Base-by-base conservation (phyloP, 2,888 invertebrate genomes). In the Hemithea aestivaria region DNA sequence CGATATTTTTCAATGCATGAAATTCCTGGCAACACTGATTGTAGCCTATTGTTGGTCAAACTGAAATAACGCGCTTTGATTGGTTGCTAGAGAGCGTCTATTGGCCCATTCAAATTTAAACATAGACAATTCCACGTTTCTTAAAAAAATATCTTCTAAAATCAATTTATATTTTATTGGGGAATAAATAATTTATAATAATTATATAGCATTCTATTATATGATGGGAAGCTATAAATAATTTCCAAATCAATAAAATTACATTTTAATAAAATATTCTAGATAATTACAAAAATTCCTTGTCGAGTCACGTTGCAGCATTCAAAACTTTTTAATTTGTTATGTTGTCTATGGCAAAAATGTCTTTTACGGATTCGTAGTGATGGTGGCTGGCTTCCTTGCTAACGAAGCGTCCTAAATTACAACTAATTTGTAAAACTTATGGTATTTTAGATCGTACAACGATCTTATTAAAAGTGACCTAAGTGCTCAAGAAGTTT, bases 381-480 rank as follows among this genome's bases (percentile, higher is more conserved):
- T 84, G 87, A 85, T 83, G 87, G 87, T 87, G 85, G 87, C 85
- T 84, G 85, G 87, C 85, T 83, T 87, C 76, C 80, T 85, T 81
- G 84, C 81, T 72, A 77, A 77, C 79, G 71, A 81, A 82, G 82
- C 83, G 66, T 81, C 82, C 65, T 84, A 78, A 79, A 74, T 81
- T 83, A 68, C 73, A 67, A 56, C 56, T 68, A 66, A 80, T 73
- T 83, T 75, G 69, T 74, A 66, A 69, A 73, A 63, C 69, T 73
- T 71, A 60, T 60, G 60, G 48, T 61, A 66, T 61, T 73, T 74
- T 75, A 65, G 72, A 59, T 81, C 78, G 68, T 64, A 37, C 45
- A 69, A 66, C 75, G 77, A 69, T 78, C 73, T 55, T 68, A 66
- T 55, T 59, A 67, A 56, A 76, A 83, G 85, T 87, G 85, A 70